Conservation (phyloP, 2,888 invertebrate genomes). For the Zhengitettix transpicula region DNA sequence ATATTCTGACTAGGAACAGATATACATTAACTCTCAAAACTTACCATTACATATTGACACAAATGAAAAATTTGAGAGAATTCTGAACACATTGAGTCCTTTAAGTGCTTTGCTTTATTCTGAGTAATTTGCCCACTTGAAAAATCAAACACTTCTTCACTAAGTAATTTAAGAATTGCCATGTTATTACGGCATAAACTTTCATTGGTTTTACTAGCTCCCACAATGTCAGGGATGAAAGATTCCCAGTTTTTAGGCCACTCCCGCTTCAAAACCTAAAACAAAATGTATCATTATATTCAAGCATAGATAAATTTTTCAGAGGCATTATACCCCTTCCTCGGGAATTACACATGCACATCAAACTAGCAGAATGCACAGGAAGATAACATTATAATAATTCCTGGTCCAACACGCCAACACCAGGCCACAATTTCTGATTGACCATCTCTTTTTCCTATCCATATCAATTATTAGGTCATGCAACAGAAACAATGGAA, state of each 20-base stretch:
- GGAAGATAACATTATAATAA: too few species aligned
- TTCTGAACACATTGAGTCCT: slow-evolving; percentile 98
- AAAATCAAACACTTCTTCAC: slow-evolving; percentile 99
- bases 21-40: slow-evolving; percentile 13
- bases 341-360: too few species aligned
- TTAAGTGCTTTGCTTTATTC: slow-evolving; percentile 96
- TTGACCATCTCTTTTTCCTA: too few species aligned
- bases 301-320: background rate
- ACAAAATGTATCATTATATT: slow-evolving; percentile 6
- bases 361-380: too few species aligned
- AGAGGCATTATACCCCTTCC: too few species aligned
- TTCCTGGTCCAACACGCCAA: too few species aligned
- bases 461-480: too few species aligned
- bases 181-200: slow-evolving; percentile 99
- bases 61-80: slow-evolving; percentile 97
- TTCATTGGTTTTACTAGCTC: slow-evolving; percentile 97
- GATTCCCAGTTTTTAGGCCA: slow-evolving; percentile 99
- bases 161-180: slow-evolving; percentile 90
- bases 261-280: slow-evolving; percentile 85
- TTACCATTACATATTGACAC: slow-evolving; percentile 85
- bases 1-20: too few species aligned
- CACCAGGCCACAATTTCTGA: too few species aligned
- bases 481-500: too few species aligned
- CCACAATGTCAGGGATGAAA: slow-evolving; percentile 97
- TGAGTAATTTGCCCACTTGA: slow-evolving; percentile 96